These are phyloP conservation scores for Meghimatium bilineatum DNA, from an alignment of 2,888 invertebrate species.

Conservation along the genomic window DNA sequence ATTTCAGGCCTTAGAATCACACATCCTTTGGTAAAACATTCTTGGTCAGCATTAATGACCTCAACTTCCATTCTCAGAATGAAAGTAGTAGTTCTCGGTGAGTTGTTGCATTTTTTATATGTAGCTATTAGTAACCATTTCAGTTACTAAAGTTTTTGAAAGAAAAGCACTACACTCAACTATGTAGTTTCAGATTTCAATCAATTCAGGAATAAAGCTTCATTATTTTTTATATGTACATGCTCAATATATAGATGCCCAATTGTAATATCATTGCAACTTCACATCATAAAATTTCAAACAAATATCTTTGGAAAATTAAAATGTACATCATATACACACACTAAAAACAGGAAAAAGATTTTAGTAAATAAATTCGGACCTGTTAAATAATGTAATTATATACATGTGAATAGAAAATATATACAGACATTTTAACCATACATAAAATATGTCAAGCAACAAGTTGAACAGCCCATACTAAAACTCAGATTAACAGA, in stretches of 20 bases:
- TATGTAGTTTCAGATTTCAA: not conserved
- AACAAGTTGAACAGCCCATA: too few species aligned
- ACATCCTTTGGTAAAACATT: too few species aligned
- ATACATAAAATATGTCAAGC: not conserved
- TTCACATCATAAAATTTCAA: not conserved
- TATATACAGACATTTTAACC: not conserved
- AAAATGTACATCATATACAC: slow-evolving; percentile 31
- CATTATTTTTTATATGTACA: not conserved
- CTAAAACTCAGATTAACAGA: too few species aligned
- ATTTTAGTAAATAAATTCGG: not conserved
- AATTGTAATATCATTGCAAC: slow-evolving; percentile 1
- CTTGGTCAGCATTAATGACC: too few species aligned
- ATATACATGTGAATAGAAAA: not conserved
- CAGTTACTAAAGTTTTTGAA: too few species aligned
- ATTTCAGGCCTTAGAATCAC: too few species aligned
- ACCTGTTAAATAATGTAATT: not conserved
- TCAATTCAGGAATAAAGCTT: not conserved
- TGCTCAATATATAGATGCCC: not conserved
- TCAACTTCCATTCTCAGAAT: too few species aligned
- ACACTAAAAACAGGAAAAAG: not conserved
- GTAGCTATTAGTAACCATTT: too few species aligned
- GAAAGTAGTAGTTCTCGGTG: too few species aligned
- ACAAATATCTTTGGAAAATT: slow-evolving; percentile 9
- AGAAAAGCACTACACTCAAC: too few species aligned
- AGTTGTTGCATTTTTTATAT: too few species aligned